Evolutionary conservation across 2,888 invertebrate species (phyloP).

Genomic region (Cheilosia soror): DNA sequence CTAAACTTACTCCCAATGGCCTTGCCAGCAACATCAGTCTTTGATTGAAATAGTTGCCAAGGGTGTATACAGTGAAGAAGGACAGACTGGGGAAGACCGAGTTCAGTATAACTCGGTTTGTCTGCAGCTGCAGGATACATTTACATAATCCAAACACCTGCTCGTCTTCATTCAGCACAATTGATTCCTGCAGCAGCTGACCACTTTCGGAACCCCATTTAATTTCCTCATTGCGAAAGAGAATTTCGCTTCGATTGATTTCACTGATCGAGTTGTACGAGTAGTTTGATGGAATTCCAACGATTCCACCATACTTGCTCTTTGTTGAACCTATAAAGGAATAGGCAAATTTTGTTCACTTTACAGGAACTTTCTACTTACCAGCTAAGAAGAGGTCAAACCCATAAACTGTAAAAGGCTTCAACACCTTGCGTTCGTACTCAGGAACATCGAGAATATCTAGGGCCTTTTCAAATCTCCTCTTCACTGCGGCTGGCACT

Average conservation of each 20-base stretch:
- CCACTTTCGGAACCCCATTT: conserved; percentile 88
- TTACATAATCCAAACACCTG: conserved; percentile 92
- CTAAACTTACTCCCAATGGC: conserved; percentile 83
- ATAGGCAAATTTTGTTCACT: not conserved
- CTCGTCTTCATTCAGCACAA: conserved; percentile 91
- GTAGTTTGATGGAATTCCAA: conserved; percentile 91
- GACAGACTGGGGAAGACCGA: conserved; percentile 85
- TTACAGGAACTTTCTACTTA: conserved; percentile 77
- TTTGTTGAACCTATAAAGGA: conserved; percentile 84
- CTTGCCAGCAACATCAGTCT: conserved; percentile 85
- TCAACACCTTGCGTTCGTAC: conserved; percentile 84
- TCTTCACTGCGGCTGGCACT: conserved; percentile 84
- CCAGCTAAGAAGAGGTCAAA: conserved; percentile 90
- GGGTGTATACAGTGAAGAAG: conserved; percentile 85
- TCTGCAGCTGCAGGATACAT: conserved; percentile 88
- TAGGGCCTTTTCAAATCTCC: conserved; percentile 86
- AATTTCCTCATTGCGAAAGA: conserved; percentile 86
- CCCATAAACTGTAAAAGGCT: conserved; percentile 89
- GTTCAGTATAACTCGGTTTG: conserved; percentile 86
- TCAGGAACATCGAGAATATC: conserved; percentile 86
- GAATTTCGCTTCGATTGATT: conserved; percentile 86
- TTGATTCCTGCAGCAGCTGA: conserved; percentile 86
- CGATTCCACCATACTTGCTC: conserved; percentile 86
- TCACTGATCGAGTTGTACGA: conserved; percentile 85
- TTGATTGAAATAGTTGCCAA: conserved; percentile 85